Evolutionary conservation across 2,888 invertebrate genomes (phyloP), one percentile per base, ranked within the genome.

Genomic region (Agrotis exclamationis): DNA sequence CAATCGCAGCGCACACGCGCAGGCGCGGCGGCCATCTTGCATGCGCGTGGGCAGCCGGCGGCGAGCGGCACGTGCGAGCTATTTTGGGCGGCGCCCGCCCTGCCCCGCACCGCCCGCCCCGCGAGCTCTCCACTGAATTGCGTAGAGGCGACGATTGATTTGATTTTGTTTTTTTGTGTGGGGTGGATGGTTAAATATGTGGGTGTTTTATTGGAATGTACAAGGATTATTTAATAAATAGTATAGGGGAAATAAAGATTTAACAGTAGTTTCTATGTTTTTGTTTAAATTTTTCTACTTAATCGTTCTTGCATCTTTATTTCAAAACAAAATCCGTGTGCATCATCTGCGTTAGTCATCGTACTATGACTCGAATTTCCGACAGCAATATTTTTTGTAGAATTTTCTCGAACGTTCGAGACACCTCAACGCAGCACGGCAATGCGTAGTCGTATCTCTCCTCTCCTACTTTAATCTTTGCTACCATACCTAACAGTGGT

Each of bases 21-120:
- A 80, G 67, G 83, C 84, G 70, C 85, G 90, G 92, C 95, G 90
- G 96, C 96, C 96, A 96, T 96, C 89, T 95, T 96, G 92, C 81
- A 87, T 93, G 95, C 95, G 95, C 96, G 94, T 94, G 95, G 94
- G 95, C 95, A 94, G 80, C 91, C 93, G 91, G 89, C 89, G 89
- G 89, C 91, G 90, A 90, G 89, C 91, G 95, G 95, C 96, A 96
- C 96, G 96, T 96, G 96, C 95, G 96, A 85, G 89, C 95, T 96
- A 96, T 96, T 96, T 95, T 94, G 92, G 96, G 96, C 95, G 95
- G 94, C 93, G 93, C 91, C 92, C 92, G 91, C 91, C 88, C 86
- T 89, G 79, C 87, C 85, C 88, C 90, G 88, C 76, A 59, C 81
- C 75, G 70, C 60, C 53, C 76, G 64, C 79, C 80, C 70, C 83